Evolutionary conservation across 2,113 vertebrate genomes (phyloP).

Genomic region (Bujurquina vittata): DNA sequence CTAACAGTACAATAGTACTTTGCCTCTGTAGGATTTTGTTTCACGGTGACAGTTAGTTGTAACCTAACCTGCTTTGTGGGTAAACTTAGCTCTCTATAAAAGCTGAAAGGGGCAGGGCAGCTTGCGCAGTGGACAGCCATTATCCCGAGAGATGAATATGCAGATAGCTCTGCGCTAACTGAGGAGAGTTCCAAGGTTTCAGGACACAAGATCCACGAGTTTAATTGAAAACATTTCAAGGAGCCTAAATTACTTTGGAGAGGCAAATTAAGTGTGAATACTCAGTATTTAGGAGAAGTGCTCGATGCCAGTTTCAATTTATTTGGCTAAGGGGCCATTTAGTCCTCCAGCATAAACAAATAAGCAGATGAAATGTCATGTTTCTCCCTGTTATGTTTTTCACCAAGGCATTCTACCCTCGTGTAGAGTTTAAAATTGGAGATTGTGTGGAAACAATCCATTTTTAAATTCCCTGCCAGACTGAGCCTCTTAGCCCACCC

Average conservation of each 20-base stretch:
- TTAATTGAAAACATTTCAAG: slow-evolving; percentile 37
- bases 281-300: slow-evolving; percentile 36
- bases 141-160: slow-evolving; percentile 52
- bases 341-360: slow-evolving; percentile 50
- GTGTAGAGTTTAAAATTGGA: slow-evolving; percentile 13
- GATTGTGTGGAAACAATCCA: slow-evolving; percentile 41
- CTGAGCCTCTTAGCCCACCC: slow-evolving; percentile 47
- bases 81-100: slow-evolving; percentile 31
- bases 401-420: slow-evolving; percentile 22
- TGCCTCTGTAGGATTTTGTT: slow-evolving; percentile 35
- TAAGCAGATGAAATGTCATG: slow-evolving; percentile 41
- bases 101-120: slow-evolving; percentile 14
- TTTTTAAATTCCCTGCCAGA: slow-evolving; percentile 45
- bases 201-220: slow-evolving; percentile 25
- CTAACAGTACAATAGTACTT: slow-evolving; percentile 16
- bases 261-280: slow-evolving; percentile 47
- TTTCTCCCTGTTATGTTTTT: slow-evolving; percentile 7
- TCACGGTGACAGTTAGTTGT: slow-evolving; percentile 42
- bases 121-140: slow-evolving; percentile 22
- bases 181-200: slow-evolving; percentile 26
- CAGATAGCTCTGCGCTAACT: slow-evolving; percentile 9
- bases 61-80: slow-evolving; percentile 45
- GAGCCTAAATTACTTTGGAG: slow-evolving; percentile 30
- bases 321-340: slow-evolving; percentile 27
- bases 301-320: slow-evolving; percentile 39